Percentiles rank a stretch among this genome's conserved stretches.
Evolutionary conservation across 2,113 vertebrate species (phyloP).

Genomic region (Redunca redunca): DNA sequence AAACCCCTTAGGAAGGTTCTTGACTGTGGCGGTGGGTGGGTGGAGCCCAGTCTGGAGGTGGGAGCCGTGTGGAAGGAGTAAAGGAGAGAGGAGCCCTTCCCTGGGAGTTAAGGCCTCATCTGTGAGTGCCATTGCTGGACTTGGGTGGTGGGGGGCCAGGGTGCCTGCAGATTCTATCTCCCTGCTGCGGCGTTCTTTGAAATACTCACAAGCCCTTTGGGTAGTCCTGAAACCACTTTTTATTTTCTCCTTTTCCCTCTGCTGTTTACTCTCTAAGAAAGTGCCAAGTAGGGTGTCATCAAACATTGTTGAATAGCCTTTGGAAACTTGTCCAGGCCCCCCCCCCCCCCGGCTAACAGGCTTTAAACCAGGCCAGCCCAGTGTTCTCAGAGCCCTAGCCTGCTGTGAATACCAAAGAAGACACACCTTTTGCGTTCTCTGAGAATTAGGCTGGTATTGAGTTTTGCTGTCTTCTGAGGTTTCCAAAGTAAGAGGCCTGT

Average conservation of each 20-base stretch:
- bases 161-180: accelerated
- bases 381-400: neutral
- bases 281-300: neutral
- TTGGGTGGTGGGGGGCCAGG: accelerated
- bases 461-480: neutral
- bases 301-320: neutral
- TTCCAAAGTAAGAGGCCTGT: neutral
- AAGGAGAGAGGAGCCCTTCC: too few relatives aligned
- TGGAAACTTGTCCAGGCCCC: neutral
- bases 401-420: too few relatives aligned
- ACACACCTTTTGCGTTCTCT: neutral
- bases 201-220: neutral
- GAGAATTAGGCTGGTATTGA: neutral
- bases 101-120: neutral
- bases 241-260: neutral
- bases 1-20: neutral
- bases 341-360: neutral
- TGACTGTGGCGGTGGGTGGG: neutral
- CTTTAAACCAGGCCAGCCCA: neutral
- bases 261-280: neutral
- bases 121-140: accelerated
- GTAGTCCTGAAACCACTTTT: neutral
- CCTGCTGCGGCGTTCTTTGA: accelerated
- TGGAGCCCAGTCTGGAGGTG: too few relatives aligned
- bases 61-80: neutral